These are phyloP conservation scores for Periophthalmodon schlosseri DNA, from an alignment of 2,113 vertebrate species.

Conservation along the genomic window DNA sequence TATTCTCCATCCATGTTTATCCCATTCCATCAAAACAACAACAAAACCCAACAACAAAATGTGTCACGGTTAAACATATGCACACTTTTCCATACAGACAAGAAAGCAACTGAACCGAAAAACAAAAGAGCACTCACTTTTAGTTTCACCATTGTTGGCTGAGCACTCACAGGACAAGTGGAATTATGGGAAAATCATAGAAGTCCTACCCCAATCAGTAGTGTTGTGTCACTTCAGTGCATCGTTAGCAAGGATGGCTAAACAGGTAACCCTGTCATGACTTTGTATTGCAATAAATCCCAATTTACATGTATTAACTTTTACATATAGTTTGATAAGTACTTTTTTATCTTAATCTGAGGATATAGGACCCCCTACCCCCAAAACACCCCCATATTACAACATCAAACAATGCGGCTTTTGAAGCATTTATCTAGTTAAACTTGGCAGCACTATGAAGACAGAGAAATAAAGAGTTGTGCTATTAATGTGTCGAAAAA, in stretches of 20 bases:
- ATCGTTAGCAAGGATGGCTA: constrained; percentile 48
- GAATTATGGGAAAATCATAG: constrained; percentile 54
- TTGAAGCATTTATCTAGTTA: constrained; percentile 56
- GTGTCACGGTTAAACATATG: constrained; percentile 62
- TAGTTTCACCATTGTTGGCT: constrained; percentile 61
- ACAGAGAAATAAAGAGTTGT: constrained; percentile 73
- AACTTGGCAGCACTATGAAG: constrained; percentile 69
- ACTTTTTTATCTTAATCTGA: constrained; percentile 60
- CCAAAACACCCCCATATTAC: constrained; percentile 74
- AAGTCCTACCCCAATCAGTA: constrained; percentile 73
- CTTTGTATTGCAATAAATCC: constrained; percentile 52
- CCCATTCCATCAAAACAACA: constrained; percentile 7
- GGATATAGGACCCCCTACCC: constrained; percentile 74
- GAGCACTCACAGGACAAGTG: constrained; percentile 64
- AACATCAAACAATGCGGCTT: constrained; percentile 73
- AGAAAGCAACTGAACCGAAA: constrained; percentile 55
- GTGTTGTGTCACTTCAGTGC: constrained; percentile 54
- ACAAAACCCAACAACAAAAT: constrained; percentile 54
- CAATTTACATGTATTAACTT: constrained; percentile 40
- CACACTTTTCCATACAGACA: constrained; percentile 56
- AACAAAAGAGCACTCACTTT: constrained; percentile 62
- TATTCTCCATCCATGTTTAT: constrained; percentile 41
- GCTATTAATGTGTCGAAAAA: constrained; percentile 69
- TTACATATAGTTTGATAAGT: constrained; percentile 54
- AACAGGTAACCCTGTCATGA: constrained; percentile 43